A percentile compares a stretch with the other conserved stretches of the same genome.
These are phyloP conservation scores for Theocolax elegans DNA, from an alignment of 1,140 invertebrate genomes.

Conservation along the genomic window DNA sequence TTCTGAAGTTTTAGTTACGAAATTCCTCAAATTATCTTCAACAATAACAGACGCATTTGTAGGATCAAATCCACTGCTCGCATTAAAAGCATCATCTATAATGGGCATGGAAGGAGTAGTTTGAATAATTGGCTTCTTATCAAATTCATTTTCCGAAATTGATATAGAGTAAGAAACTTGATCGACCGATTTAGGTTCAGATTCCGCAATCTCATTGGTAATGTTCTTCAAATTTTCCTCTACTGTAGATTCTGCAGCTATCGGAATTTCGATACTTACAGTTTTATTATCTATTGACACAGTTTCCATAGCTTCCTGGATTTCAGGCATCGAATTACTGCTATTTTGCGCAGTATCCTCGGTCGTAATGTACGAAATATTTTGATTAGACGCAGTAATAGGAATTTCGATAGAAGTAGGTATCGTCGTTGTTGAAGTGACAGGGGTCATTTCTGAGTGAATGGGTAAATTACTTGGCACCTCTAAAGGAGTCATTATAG, in stretches of 20 bases:
- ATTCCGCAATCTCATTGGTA: background rate
- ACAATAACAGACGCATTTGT: conserved; percentile 18
- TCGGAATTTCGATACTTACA: too few relatives aligned
- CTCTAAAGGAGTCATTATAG: conserved; percentile 84
- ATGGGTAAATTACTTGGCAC: conserved; percentile 71
- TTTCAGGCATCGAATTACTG: conserved; percentile 59
- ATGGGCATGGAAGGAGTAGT: conserved; percentile 65
- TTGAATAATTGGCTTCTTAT: conserved; percentile 45
- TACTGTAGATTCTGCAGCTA: too few relatives aligned
- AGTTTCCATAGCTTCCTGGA: conserved; percentile 47
- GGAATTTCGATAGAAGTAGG: conserved; percentile 74
- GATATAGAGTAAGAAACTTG: conserved; percentile 59
- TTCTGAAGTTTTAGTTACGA: conserved; percentile 30
- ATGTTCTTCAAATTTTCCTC: too few relatives aligned
- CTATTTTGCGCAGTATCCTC: conserved; percentile 52
- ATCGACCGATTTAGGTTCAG: conserved; percentile 35
- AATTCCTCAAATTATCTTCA: conserved; percentile 23
- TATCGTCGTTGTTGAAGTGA: conserved; percentile 58
- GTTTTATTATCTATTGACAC: conserved; percentile 46
- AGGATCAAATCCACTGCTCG: conserved; percentile 32
- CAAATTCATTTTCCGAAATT: conserved; percentile 52
- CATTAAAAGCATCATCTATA: conserved; percentile 58
- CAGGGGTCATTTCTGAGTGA: conserved; percentile 59
- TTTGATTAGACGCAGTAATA: conserved; percentile 76
- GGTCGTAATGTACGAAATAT: conserved; percentile 69